Base-by-base conservation (phyloP, 2,113 vertebrate species). In the Parotia lawesii region DNA sequence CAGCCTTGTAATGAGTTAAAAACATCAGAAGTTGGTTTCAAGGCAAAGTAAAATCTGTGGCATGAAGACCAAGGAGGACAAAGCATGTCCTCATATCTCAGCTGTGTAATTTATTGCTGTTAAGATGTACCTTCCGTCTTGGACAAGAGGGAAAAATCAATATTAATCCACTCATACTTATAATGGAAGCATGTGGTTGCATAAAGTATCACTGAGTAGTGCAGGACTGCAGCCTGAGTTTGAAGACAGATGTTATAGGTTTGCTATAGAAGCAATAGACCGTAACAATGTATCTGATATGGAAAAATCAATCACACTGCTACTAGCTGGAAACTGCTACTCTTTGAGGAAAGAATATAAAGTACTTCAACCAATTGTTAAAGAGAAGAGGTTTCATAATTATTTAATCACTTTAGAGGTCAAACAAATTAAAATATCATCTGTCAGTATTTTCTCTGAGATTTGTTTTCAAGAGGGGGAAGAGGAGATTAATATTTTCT, bases 151-250 rank as follows among this genome's bases (percentile, higher is more conserved):
- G 21, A 65, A 90, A 97, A 98, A 98, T 98, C 98, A 97, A 97
- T 98, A 97, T 97, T 97, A 98, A 98, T 97, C 95, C 96, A 97
- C 92, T 98, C 95, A 95, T 93, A 97, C 92, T 97, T 97, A 89
- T 96, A 98, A 98, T 97, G 89, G 97, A 97, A 97, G 95, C 96
- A 97, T 96, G 93, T 96, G 95, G 95, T 96, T 95, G 54, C 95
- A 97, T 97, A 96, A 97, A 97, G 95, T 89, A 96, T 87, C 85
- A 82, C 89, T 82, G 92, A 78, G 81, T 84, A 94, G 90, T 73
- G 27, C 78, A 91, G 85, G 48, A 95, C 79, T 93, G 81, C 69
- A 97, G 80, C 20, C 80, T 85, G 90, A 96, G 84, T 93, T 95
- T 80, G 92, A 97, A 97, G 96, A 97, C 90, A 97, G 91, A 97